These are phyloP conservation scores for Montipora foliosa DNA, from an alignment of 64 coral and sea anemone species.

Conservation along the genomic window DNA sequence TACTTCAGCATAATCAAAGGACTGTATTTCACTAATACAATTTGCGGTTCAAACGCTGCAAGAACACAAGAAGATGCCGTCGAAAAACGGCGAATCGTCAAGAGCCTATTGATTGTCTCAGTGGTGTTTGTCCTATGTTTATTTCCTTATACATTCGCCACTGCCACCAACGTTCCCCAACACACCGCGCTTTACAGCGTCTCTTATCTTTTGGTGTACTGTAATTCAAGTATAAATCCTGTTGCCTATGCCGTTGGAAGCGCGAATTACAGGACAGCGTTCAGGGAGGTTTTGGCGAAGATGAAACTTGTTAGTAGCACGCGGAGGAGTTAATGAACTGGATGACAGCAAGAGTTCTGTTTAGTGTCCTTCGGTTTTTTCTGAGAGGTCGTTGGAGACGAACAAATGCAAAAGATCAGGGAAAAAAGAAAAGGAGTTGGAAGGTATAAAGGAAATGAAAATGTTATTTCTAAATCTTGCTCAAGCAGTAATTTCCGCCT, in stretches of 20 bases:
- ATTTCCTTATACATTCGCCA: slow-evolving; percentile 53
- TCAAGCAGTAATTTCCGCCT: too few species aligned
- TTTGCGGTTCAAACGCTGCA: slow-evolving; percentile 25
- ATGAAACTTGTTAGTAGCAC: neutral
- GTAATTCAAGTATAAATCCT: slow-evolving; percentile 63
- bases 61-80: slow-evolving; percentile 7
- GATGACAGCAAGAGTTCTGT: too few species aligned
- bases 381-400: too few species aligned
- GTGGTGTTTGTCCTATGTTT: slow-evolving; percentile 61
- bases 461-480: too few species aligned
- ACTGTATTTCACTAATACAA: slow-evolving; percentile 76
- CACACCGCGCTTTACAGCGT: slow-evolving; percentile 20
- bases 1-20: slow-evolving; percentile 82
- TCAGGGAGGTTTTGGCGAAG: slow-evolving; percentile 41
- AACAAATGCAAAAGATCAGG: too few species aligned
- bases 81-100: slow-evolving; percentile 73
- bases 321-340: too few species aligned
- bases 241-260: slow-evolving; percentile 65
- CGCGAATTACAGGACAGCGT: slow-evolving; percentile 63
- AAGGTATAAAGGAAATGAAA: too few species aligned
- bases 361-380: neutral
- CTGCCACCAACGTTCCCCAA: neutral
- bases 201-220: slow-evolving; percentile 69
- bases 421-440: too few species aligned
- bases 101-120: slow-evolving; percentile 62